Percentiles rank a stretch among this genome's conserved stretches.
phyloP scores from a whole-genome alignment of 2,113 vertebrate species.

The Macaca nemestrina region DNA sequence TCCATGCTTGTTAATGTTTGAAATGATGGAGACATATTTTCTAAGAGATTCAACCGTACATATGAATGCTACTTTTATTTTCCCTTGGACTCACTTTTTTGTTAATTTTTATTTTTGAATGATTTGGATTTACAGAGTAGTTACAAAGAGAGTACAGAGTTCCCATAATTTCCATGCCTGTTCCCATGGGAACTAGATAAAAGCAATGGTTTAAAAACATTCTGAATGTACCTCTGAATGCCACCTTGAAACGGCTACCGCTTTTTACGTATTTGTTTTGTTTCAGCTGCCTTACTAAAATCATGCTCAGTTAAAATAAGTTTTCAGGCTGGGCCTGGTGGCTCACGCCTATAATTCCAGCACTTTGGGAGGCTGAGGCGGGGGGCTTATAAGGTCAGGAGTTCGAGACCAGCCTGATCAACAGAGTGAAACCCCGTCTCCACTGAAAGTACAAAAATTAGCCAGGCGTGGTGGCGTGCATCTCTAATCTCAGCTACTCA shows the following conservation, averaged over 20 bases:
- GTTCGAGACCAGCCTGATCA: too few relatives aligned
- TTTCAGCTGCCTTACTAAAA: background rate
- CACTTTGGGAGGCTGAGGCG: too few relatives aligned
- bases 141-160: background rate
- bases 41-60: background rate
- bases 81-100: background rate
- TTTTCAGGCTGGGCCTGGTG: too few relatives aligned
- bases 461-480: too few relatives aligned
- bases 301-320: background rate
- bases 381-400: too few relatives aligned
- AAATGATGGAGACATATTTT: background rate
- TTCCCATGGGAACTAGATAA: background rate
- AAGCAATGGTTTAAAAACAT: background rate
- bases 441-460: too few relatives aligned
- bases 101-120: constrained; percentile 28
- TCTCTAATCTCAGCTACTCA: too few relatives aligned
- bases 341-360: too few relatives aligned
- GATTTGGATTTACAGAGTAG: background rate
- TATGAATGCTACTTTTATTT: background rate
- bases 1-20: background rate
- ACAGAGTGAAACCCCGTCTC: too few relatives aligned
- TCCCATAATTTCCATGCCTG: background rate
- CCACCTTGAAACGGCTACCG: background rate
- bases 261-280: background rate
- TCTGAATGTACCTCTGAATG: background rate